phyloP scores from a whole-genome alignment of 2,888 invertebrate genomes.

The Epistrophe grossulariae region DNA sequence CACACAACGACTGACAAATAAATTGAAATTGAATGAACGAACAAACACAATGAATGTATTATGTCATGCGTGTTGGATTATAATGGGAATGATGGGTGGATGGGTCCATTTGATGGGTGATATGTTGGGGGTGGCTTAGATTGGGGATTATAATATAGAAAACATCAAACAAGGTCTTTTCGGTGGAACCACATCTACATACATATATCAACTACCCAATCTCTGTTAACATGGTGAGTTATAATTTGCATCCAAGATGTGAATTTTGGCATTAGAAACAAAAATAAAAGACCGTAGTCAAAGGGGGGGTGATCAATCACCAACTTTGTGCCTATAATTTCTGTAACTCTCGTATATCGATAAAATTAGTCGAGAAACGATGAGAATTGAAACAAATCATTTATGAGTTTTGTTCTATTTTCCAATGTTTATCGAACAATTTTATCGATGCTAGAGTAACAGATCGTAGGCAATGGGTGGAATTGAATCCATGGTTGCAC shows the following conservation, averaged over 20 bases:
- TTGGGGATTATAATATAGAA: slow-evolving; percentile 17
- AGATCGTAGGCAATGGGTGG: too few relatives aligned
- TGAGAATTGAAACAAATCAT: too few relatives aligned
- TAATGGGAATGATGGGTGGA: slow-evolving; percentile 20
- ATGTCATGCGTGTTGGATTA: slow-evolving; percentile 46
- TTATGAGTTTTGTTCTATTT: too few relatives aligned
- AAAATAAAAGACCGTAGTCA: neutral
- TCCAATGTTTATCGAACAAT: too few relatives aligned
- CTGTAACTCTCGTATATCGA: too few relatives aligned
- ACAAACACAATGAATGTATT: slow-evolving; percentile 43
- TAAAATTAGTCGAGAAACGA: too few relatives aligned
- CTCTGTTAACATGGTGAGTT: slow-evolving; percentile 6
- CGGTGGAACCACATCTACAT: neutral
- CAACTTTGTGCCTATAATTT: too few relatives aligned
- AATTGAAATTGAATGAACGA: slow-evolving; percentile 38
- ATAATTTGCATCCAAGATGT: slow-evolving; percentile 6
- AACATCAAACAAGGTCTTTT: slow-evolving; percentile 23
- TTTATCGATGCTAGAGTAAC: too few relatives aligned
- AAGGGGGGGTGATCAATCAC: neutral
- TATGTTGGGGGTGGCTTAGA: neutral
- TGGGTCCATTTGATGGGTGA: slow-evolving; percentile 5
- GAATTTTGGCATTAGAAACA: neutral
- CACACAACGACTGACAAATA: slow-evolving; percentile 20
- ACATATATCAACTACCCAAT: neutral
- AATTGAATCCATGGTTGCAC: too few relatives aligned